Evolutionary conservation across 1,140 invertebrate species (phyloP).

Genomic region (Drosophila saltans): DNA sequence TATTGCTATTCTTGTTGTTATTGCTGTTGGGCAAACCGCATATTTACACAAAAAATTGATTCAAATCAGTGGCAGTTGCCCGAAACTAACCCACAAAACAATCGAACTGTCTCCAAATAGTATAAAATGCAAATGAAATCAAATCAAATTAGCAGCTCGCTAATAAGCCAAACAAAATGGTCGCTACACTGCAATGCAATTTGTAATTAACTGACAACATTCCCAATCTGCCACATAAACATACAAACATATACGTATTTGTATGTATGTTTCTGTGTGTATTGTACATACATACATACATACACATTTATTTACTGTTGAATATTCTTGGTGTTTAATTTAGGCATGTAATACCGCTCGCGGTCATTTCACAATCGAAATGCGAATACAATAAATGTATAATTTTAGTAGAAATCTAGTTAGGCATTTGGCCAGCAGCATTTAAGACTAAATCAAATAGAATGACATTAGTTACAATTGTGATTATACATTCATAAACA

Average conservation of each 20-base stretch:
- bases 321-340: constrained; percentile 57
- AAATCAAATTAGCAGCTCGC: constrained; percentile 61
- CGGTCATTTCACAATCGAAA: constrained; percentile 13
- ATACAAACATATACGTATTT: not conserved
- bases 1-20: not conserved
- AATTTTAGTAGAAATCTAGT: constrained; percentile 45
- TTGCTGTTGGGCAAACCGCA: constrained; percentile 16
- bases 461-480: constrained; percentile 18
- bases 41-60: constrained; percentile 66
- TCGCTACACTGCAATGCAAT: constrained; percentile 57
- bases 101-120: constrained; percentile 9
- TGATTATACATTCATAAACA: not conserved
- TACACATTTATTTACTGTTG: constrained; percentile 71
- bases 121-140: constrained; percentile 45
- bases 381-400: constrained; percentile 67
- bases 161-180: constrained; percentile 75
- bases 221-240: no score
- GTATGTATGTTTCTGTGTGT: not conserved
- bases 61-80: constrained; percentile 49
- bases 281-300: constrained; percentile 9
- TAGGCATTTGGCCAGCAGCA: constrained; percentile 54
- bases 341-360: constrained; percentile 54
- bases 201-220: constrained; percentile 71
- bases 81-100: constrained; percentile 29
- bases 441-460: constrained; percentile 51